phyloP scores from a whole-genome alignment of 1,140 invertebrate genomes.

The Heliothis virescens region DNA sequence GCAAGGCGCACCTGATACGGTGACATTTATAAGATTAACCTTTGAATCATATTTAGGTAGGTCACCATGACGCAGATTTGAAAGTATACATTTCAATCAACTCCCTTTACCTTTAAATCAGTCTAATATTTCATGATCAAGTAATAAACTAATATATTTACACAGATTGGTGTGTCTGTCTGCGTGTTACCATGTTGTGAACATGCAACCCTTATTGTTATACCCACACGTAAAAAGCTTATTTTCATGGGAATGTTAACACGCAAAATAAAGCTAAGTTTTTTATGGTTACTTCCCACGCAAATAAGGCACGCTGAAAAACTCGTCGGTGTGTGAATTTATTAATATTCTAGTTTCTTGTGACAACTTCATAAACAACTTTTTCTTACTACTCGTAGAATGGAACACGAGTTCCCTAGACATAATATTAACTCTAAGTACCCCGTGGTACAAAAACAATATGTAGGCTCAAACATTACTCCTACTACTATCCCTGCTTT shows the following conservation, averaged over 20 bases:
- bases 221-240: conserved; percentile 4
- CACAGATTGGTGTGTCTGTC: background rate
- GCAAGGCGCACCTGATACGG: conserved; percentile 1
- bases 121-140: background rate
- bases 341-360: conserved; percentile 38
- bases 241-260: conserved; percentile 32
- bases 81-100: too few relatives aligned
- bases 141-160: background rate
- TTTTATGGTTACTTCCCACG: conserved; percentile 32
- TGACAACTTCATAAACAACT: conserved; percentile 9
- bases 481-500: too few relatives aligned
- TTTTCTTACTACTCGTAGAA: background rate
- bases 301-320: conserved; percentile 29
- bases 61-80: too few relatives aligned
- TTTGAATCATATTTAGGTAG: too few relatives aligned
- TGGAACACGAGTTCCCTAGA: conserved; percentile 12
- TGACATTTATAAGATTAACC: too few relatives aligned
- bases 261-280: conserved; percentile 18
- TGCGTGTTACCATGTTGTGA: background rate
- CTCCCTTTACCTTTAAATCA: too few relatives aligned
- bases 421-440: background rate
- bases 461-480: background rate
- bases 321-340: conserved; percentile 26
- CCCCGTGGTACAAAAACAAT: background rate
- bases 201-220: conserved; percentile 9